Evolutionary conservation across 2,113 vertebrate species (phyloP), one percentile per base, ranked within the genome.

Genomic region (Oncorhynchus mykiss): DNA sequence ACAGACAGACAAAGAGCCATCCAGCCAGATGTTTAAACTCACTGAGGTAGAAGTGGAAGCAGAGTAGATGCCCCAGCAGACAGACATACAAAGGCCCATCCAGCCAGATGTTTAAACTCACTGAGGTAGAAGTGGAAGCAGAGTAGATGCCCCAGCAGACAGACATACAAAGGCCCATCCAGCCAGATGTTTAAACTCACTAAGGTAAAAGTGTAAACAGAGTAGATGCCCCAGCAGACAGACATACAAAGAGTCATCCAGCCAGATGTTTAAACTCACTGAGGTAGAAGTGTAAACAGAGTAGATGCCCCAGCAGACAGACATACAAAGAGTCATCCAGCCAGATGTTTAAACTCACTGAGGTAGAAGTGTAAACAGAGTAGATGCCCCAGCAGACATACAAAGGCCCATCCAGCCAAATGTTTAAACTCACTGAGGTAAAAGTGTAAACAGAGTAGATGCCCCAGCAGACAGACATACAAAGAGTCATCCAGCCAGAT

Each of bases 71-170:
- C n/a, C n/a, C n/a, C n/a, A n/a, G n/a, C n/a, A n/a, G n/a, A 27
- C 51, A 95, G 87, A 0, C 90, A 24, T 24, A 24, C 22, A 24
- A 24, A 24, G 22, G 22, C 0, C 22, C 22, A 24, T 24, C 22
- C 22, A 24, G 22, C 22, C 22, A 24, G 24, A 1, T 25, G 27
- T 27, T 27, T 27, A 27, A 27, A 27, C 27, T 27, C 27, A 27
- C 97, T 96, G 81, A 99, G 95, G 92, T 99, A 99, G 75, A 98
- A 82, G 91, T 99, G 97, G 89, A 99, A 99, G 86, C 92, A 94
- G 71, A 99, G 91, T 75, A 99, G 92, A 80, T 99, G 96, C 48
- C 94, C 93, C 0, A 99, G 93, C 72, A 98, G 88, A 27, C 51
- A 95, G 87, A 0, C 90, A 24, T 24, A 24, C 22, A 24, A 24